Percentiles rank a stretch among this genome's conserved stretches.
Conservation (phyloP, 2,113 vertebrate species). For the Urocolius indicus region DNA sequence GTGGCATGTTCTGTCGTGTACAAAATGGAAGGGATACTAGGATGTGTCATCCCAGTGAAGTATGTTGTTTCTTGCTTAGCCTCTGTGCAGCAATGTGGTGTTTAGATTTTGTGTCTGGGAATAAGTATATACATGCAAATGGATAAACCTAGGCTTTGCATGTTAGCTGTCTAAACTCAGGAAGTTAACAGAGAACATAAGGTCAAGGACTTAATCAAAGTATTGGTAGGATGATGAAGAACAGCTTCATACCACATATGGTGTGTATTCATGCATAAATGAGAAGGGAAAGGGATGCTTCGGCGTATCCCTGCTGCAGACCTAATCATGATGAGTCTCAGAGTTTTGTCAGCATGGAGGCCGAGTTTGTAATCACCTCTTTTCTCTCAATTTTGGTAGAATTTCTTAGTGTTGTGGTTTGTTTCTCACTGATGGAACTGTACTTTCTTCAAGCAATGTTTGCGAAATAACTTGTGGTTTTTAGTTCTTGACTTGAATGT, state of each 20-base stretch:
- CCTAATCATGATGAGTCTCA: background rate
- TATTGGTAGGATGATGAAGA: background rate
- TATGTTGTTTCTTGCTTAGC: background rate
- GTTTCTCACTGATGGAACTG: background rate
- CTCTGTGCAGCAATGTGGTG: background rate
- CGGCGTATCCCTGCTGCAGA: background rate
- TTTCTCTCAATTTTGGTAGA: too few relatives aligned
- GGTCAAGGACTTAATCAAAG: conserved; percentile 34
- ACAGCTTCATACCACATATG: background rate
- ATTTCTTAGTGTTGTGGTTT: background rate
- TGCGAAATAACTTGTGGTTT: conserved; percentile 30
- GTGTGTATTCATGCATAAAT: background rate
- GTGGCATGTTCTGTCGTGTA: background rate
- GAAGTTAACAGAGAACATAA: conserved; percentile 40
- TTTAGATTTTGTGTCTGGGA: conserved; percentile 1
- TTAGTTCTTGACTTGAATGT: background rate
- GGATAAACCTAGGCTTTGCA: background rate
- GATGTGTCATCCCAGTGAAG: background rate
- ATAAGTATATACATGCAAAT: background rate
- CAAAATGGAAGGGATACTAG: background rate
- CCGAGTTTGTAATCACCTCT: background rate
- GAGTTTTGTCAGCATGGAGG: background rate
- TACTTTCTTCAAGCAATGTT: background rate
- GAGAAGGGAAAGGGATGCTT: background rate
- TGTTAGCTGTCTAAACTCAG: conserved; percentile 17